Base-by-base conservation (phyloP, 2,888 invertebrate species). In the Scaptomyza reducta region DNA sequence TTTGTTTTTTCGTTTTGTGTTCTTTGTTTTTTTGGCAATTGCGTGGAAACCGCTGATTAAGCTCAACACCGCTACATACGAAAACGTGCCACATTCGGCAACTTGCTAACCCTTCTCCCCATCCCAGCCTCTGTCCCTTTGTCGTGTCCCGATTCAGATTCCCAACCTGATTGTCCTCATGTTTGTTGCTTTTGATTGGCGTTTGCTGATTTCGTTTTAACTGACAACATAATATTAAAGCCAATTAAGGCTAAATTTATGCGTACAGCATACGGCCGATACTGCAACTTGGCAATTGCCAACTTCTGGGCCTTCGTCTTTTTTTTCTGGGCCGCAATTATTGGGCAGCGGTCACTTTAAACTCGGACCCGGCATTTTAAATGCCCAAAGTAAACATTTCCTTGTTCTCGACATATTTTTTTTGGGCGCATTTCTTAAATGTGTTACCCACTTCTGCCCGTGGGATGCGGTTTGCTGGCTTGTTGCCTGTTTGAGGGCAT, bases 191-290 rank as follows among this genome's bases (percentile, higher is more conserved):
- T 82, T 82, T 83, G 83, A 83, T 86, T 83, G 76, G 76, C 73
- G 80, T 83, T 68, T 70, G 63, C 63, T 74, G 76, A 76, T 77
- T 77, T 76, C 65, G 60, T 54, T 61, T 69, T 77, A 60, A 71
- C 87, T 82, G 86, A 84, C 87, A 87, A 86, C 87, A 87, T 87
- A 88, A 87, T 87, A 87, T 87, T 87, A 87, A 79, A 83, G 79
- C 88, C 87, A 87, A 87, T 87, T 87, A 87, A 80, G 85, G 87
- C 70, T 80, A 87, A 88, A 87, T 87, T 87, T 87, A 87, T 87
- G 85, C 83, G 87, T 82, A 54, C 85, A 70, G 79, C 77, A 81
- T 70, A 70, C 73, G 75, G 79, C 66, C 78, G 78, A 75, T 72
- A 51, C 60, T 41, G 46, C 67, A 71, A 66, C 74, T 65, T 66